A percentile compares a stretch with the other conserved stretches of the same genome.
Evolutionary conservation across 2,888 invertebrate species (phyloP).

Genomic region (Alloscopus bannaensis): DNA sequence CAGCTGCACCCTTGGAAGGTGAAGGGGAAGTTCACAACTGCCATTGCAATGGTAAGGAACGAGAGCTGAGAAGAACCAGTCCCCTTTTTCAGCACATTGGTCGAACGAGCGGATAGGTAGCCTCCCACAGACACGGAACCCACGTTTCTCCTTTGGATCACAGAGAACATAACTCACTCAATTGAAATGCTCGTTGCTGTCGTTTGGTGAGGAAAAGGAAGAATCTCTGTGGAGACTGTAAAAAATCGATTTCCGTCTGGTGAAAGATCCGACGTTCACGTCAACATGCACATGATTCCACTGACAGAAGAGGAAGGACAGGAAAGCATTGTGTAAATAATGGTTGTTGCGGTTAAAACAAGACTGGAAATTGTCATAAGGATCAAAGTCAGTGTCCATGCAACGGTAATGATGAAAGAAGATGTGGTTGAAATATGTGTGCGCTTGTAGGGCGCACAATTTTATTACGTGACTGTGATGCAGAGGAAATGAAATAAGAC

Average conservation of each 20-base stretch:
- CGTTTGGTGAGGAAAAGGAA: neutral
- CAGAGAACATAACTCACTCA: neutral
- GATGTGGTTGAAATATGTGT: neutral
- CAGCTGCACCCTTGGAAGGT: neutral
- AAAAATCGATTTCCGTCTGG: neutral
- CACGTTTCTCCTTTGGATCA: neutral
- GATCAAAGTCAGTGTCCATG: neutral
- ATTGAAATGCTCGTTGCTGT: neutral
- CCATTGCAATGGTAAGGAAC: neutral
- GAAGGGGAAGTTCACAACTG: neutral
- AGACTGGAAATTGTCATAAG: neutral
- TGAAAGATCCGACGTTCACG: neutral
- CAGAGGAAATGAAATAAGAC: neutral
- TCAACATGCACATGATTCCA: too few relatives aligned
- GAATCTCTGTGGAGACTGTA: neutral
- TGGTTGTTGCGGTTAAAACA: too few relatives aligned
- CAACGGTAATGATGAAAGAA: neutral
- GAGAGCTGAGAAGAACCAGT: conserved; percentile 41
- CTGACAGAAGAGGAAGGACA: too few relatives aligned
- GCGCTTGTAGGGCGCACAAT: neutral
- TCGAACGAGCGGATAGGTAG: conserved; percentile 18
- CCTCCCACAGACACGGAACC: conserved; percentile 40
- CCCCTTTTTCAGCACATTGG: conserved; percentile 56
- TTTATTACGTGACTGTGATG: neutral
- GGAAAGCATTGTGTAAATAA: too few relatives aligned